Percentiles rank a stretch among this genome's conserved stretches.
These are phyloP conservation scores for Hypolimnas misippus DNA, from an alignment of 2,888 invertebrate species.

Conservation along the genomic window DNA sequence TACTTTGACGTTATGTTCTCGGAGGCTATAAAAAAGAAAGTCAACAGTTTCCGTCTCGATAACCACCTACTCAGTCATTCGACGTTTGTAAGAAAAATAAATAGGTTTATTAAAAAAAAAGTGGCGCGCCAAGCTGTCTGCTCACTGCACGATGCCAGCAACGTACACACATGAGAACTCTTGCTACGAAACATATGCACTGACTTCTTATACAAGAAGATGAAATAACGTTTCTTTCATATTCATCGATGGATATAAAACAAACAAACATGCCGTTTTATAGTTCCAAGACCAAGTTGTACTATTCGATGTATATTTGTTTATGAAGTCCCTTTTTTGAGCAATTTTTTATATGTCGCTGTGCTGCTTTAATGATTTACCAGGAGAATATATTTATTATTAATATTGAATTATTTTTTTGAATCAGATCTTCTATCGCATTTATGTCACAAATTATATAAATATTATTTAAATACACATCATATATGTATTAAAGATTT, in stretches of 20 bases:
- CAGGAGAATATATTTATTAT: too few relatives aligned
- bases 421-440: too few relatives aligned
- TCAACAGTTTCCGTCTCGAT: constrained; percentile 63
- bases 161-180: constrained; percentile 49
- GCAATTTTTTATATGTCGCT: too few relatives aligned
- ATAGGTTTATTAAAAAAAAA: constrained; percentile 61
- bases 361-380: too few relatives aligned
- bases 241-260: constrained; percentile 36
- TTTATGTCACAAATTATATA: too few relatives aligned
- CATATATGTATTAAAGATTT: too few relatives aligned
- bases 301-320: too few relatives aligned
- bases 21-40: constrained; percentile 78
- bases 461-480: too few relatives aligned
- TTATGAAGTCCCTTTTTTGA: too few relatives aligned
- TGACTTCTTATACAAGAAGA: constrained; percentile 40
- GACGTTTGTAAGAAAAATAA: constrained; percentile 67
- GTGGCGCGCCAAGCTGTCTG: constrained; percentile 83
- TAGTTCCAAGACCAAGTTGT: too few relatives aligned
- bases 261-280: background rate
- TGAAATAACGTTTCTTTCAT: constrained; percentile 19
- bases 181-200: constrained; percentile 52
- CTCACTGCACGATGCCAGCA: constrained; percentile 59
- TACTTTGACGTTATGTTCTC: constrained; percentile 51
- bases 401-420: too few relatives aligned
- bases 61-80: constrained; percentile 61